A percentile compares a stretch with the other conserved stretches of the same genome.
Conservation (phyloP, 1,140 invertebrate genomes). For the Paraescarpia echinospica region DNA sequence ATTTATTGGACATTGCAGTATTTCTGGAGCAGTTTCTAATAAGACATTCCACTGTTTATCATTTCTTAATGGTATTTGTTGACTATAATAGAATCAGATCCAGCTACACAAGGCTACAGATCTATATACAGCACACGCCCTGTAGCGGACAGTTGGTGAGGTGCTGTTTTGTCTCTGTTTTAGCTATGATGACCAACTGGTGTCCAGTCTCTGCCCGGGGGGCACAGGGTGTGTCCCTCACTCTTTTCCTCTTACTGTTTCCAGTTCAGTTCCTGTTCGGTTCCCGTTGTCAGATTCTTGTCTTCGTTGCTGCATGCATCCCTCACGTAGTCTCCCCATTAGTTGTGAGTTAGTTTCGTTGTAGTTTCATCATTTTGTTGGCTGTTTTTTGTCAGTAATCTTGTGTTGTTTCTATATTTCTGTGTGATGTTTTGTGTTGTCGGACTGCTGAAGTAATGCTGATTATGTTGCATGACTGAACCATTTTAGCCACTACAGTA, state of each 20-base stretch:
- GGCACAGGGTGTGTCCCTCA: constrained; percentile 15
- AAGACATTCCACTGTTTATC: too few relatives aligned
- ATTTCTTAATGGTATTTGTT: too few relatives aligned
- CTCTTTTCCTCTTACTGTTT: background rate
- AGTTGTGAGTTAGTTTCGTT: background rate
- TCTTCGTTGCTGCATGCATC: background rate
- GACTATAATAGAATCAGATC: too few relatives aligned
- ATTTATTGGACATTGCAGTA: background rate
- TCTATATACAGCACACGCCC: background rate
- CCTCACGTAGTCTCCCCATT: background rate
- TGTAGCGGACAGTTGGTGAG: background rate
- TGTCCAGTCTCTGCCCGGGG: constrained; percentile 30
- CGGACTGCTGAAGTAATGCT: background rate
- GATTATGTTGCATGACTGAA: background rate
- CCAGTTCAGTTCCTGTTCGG: too few relatives aligned
- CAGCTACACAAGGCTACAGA: background rate
- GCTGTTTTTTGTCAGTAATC: background rate
- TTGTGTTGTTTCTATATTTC: background rate
- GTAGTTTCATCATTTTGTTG: background rate
- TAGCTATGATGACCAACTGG: constrained; percentile 52
- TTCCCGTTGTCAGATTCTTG: background rate
- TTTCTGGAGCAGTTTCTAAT: constrained; percentile 16
- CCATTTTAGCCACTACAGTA: background rate
- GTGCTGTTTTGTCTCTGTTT: constrained; percentile 35
- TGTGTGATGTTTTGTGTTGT: background rate